Evolutionary conservation across 1,140 invertebrate genomes (phyloP), one percentile per base, ranked within the genome.

Genomic region (Zaprionus ghesquierei): DNA sequence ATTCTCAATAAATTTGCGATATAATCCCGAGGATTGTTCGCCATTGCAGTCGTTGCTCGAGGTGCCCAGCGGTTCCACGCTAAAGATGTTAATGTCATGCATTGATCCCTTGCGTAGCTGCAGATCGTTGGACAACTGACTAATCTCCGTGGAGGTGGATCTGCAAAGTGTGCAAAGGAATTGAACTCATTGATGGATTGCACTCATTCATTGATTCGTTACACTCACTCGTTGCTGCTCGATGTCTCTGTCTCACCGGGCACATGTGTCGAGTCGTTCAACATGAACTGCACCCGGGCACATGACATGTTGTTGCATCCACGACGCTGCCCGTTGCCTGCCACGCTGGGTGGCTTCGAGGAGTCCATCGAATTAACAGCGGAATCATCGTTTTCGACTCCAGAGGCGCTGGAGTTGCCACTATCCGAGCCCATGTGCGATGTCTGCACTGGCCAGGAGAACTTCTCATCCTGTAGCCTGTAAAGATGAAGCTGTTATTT

Each of bases 1-100:
- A 92, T 97, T 96, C 90, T 97, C 95, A 60, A 98, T 97, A 89
- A 97, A 98, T 75, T 96, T 95, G 65, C 96, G 79, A 22, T 91
- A 91, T 69, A 91, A 31, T 1, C 73, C 79, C 3, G 87, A 79
- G 0, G 84, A 90, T 29, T 91, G 81, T 38, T 89, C 89, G 1
- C 79, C 87, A 5, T 74, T 90, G 25, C 68, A 79, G 53, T 89
- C 85, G 44, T 79, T 89, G 15, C 77, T 78, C 22, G 77, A 87
- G 1, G 70, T 85, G 15, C 80, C 73, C 69, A 91, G 38, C 0
- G 90, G 90, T 23, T 91, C 90, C 41, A 91, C 90, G 33, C 90
- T 91, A 5, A 91, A 91, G 38, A 91, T 91, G 50, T 91, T 91
- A 3, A 91, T 91, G 65, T 91, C 90, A 3, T 91, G 90, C 80